These are phyloP conservation scores for Exocentrus adspersus DNA, from an alignment of 2,888 invertebrate species.

Conservation along the genomic window DNA sequence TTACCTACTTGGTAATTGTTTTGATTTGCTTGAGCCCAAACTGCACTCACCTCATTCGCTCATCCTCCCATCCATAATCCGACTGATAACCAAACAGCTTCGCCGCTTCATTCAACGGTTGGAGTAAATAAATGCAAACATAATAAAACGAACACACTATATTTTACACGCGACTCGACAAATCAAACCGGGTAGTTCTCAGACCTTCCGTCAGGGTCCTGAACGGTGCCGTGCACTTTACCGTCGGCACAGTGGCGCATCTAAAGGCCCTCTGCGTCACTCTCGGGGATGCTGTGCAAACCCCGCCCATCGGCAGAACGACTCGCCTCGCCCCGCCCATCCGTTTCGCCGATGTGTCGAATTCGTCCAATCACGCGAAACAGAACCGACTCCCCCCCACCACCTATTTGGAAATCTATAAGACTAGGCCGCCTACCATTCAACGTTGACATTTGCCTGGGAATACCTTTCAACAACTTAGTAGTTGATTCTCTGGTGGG, in stretches of 20 bases:
- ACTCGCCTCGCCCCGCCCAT: constrained; percentile 52
- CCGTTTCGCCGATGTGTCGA: constrained; percentile 32
- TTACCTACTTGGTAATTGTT: too few relatives aligned
- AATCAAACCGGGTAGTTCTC: constrained; percentile 27
- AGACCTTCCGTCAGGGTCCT: constrained; percentile 31
- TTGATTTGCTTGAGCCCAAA: background rate
- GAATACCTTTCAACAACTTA: constrained; percentile 25
- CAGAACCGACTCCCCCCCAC: constrained; percentile 26
- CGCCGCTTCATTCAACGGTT: too few relatives aligned
- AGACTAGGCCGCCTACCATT: constrained; percentile 32
- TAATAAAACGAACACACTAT: constrained; percentile 26
- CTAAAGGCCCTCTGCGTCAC: constrained; percentile 54
- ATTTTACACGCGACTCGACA: constrained; percentile 24
- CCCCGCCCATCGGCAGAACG: constrained; percentile 50
- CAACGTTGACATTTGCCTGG: constrained; percentile 25
- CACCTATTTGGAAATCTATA: constrained; percentile 17
- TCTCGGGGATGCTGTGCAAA: constrained; percentile 60
- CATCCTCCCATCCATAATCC: constrained; percentile 1
- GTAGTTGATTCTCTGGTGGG: background rate
- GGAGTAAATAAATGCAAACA: constrained; percentile 16
- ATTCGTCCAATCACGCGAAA: constrained; percentile 40
- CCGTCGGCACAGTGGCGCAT: constrained; percentile 57
- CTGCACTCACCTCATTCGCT: background rate
- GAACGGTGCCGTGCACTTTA: constrained; percentile 47
- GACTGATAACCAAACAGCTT: background rate